Evolutionary conservation across 1,140 invertebrate species (phyloP).

Genomic region (Gonatopus flavifemur): DNA sequence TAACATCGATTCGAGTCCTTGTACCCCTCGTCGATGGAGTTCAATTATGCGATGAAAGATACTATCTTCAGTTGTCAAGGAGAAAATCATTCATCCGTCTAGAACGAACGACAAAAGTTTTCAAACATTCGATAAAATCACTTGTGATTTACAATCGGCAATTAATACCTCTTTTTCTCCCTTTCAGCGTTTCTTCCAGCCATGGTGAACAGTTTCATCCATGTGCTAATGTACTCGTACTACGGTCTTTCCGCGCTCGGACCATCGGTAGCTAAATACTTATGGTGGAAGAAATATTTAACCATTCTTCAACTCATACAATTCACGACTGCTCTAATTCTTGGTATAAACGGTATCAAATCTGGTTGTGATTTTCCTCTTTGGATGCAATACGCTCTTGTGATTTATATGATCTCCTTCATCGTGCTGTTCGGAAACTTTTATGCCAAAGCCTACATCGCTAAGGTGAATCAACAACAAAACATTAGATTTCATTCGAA

Average conservation of each 20-base stretch:
- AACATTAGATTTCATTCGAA: not conserved
- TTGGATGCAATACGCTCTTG: slow-evolving; percentile 93
- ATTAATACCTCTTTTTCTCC: not conserved
- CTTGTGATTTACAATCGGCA: too few species aligned
- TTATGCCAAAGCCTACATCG: slow-evolving; percentile 80
- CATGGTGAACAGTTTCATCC: slow-evolving; percentile 89
- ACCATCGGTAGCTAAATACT: slow-evolving; percentile 73
- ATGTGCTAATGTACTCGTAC: slow-evolving; percentile 92
- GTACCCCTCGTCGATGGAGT: too few species aligned
- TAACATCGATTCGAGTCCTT: too few species aligned
- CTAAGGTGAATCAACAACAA: slow-evolving; percentile 61
- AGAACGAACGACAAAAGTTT: not conserved
- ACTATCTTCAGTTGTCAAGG: too few species aligned
- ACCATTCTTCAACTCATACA: slow-evolving; percentile 86
- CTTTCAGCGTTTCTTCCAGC: slow-evolving; percentile 80
- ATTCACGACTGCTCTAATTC: slow-evolving; percentile 80
- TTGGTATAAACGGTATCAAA: slow-evolving; percentile 81
- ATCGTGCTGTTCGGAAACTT: slow-evolving; percentile 91
- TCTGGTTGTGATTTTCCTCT: slow-evolving; percentile 85
- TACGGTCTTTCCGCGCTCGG: slow-evolving; percentile 85
- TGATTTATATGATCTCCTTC: slow-evolving; percentile 89
- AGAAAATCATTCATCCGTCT: not conserved
- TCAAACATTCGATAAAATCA: too few species aligned
- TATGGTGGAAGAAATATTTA: slow-evolving; percentile 95
- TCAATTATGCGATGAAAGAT: too few species aligned